Evolutionary conservation across 2,888 invertebrate genomes (phyloP).

Genomic region (Torymus tubicola): DNA sequence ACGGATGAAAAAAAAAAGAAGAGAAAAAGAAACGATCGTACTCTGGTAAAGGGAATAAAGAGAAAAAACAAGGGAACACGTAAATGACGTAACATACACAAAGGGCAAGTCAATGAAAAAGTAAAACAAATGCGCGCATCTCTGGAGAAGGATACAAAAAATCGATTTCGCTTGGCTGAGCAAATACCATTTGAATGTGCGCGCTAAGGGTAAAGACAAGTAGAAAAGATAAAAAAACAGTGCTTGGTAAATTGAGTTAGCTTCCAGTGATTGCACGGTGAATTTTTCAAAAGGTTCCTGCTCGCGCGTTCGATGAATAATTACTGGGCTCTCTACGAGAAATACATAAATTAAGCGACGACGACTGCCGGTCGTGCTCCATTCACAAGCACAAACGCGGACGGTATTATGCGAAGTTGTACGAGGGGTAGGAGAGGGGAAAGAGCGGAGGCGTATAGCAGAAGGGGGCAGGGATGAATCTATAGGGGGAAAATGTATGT

Average conservation of each 20-base stretch:
- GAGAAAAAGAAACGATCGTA: no score
- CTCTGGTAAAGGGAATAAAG: no score
- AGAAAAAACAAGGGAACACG: no score
- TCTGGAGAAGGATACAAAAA: background rate
- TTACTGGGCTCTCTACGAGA: slow-evolving; percentile 9
- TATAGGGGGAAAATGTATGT: background rate
- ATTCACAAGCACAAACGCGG: no score
- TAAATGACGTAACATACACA: no score
- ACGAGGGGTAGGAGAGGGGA: background rate
- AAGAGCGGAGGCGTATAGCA: background rate
- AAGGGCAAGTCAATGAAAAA: background rate
- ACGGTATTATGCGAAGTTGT: no score
- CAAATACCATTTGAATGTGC: background rate
- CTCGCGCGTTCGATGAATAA: slow-evolving; percentile 28
- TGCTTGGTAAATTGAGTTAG: slow-evolving; percentile 11
- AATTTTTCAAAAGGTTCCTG: slow-evolving; percentile 29
- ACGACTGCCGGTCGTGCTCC: background rate
- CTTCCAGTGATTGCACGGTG: slow-evolving; percentile 26
- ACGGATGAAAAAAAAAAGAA: no score
- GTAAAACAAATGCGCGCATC: background rate
- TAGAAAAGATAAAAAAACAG: background rate
- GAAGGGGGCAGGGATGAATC: slow-evolving; percentile 11
- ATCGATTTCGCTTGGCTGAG: slow-evolving; percentile 4
- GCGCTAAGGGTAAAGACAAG: background rate
- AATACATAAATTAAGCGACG: slow-evolving; percentile 28